Conservation (phyloP, 1,140 invertebrate genomes). For the Magallana ariakensis region DNA sequence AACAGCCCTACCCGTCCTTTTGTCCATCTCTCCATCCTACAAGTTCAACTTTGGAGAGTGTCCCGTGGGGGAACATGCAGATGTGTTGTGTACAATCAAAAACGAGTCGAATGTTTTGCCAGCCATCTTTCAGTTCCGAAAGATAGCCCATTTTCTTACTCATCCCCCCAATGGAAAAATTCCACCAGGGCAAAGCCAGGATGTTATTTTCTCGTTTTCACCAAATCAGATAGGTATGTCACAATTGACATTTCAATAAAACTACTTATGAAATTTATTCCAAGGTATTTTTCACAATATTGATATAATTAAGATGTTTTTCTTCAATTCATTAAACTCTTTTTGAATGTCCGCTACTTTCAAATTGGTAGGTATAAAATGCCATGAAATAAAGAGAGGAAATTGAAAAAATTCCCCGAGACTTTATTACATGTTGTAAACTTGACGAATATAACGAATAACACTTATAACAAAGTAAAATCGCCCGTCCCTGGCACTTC, state of each 20-base stretch:
- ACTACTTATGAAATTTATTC: too few relatives aligned
- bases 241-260: background rate
- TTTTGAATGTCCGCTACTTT: background rate
- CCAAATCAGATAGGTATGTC: constrained; percentile 78
- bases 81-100: constrained; percentile 73
- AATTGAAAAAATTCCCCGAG: too few relatives aligned
- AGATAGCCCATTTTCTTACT: constrained; percentile 77
- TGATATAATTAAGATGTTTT: too few relatives aligned
- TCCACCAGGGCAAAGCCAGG: constrained; percentile 71
- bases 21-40: constrained; percentile 71
- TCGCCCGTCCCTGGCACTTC: too few relatives aligned
- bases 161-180: constrained; percentile 76
- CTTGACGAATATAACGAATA: too few relatives aligned
- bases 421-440: too few relatives aligned
- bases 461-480: too few relatives aligned
- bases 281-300: too few relatives aligned
- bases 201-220: constrained; percentile 78
- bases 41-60: constrained; percentile 78
- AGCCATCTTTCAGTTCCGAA: constrained; percentile 74
- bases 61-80: constrained; percentile 75
- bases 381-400: background rate
- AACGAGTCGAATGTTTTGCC: constrained; percentile 76
- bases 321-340: too few relatives aligned
- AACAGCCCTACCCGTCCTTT: constrained; percentile 77
- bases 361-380: background rate